These are phyloP conservation scores for Hyposoter dolosus DNA, from an alignment of 2,888 invertebrate species.

Conservation along the genomic window DNA sequence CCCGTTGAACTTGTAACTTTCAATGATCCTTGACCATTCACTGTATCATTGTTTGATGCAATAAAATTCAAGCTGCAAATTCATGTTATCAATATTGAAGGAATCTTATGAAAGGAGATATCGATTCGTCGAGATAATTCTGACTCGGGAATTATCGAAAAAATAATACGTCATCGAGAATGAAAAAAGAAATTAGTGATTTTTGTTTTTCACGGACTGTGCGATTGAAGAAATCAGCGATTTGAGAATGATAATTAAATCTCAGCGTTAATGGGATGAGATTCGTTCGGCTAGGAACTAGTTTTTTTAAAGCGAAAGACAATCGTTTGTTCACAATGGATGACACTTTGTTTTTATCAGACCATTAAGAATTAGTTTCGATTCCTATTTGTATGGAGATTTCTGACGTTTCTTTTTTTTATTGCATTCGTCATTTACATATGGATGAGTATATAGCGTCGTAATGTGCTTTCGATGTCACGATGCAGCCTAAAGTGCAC, in stretches of 20 bases:
- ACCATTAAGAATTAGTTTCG: not conserved
- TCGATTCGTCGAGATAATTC: not conserved
- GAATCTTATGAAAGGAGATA: not conserved
- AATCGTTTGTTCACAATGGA: not conserved
- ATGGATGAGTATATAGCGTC: not conserved
- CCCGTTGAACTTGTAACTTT: slow-evolving; percentile 54
- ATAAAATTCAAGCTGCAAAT: not conserved
- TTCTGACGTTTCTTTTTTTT: not conserved
- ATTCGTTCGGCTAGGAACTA: not conserved
- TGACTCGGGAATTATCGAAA: not conserved
- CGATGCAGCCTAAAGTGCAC: not conserved
- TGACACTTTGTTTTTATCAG: not conserved
- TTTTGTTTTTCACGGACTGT: not conserved
- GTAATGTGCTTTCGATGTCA: not conserved
- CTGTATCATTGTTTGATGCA: not conserved
- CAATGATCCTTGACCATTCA: slow-evolving; percentile 29
- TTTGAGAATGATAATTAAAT: not conserved
- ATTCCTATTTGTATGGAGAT: not conserved
- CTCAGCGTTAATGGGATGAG: not conserved
- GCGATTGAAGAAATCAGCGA: not conserved
- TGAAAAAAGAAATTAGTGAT: not conserved
- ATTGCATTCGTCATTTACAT: not conserved
- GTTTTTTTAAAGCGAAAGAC: not conserved
- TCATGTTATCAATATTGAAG: not conserved
- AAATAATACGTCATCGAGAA: not conserved